Conservation (phyloP, 2,113 vertebrate species). For the Sylvilagus bachmani region DNA sequence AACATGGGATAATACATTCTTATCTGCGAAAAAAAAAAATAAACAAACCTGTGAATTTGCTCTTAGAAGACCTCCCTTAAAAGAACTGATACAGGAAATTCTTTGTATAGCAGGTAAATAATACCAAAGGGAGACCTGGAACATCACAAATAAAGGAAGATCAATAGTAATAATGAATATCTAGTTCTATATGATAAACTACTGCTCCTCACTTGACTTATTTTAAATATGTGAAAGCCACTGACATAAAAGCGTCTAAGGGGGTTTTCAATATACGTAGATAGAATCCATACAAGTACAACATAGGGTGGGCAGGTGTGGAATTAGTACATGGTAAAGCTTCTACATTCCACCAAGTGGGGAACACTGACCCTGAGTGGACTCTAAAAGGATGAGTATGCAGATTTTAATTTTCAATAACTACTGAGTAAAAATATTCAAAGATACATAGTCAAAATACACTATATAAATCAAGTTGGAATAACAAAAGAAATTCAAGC, state of each 20-base stretch:
- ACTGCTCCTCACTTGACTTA: neutral
- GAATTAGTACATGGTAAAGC: neutral
- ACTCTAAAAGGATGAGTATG: neutral
- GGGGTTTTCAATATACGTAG: neutral
- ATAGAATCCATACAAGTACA: neutral
- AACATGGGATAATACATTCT: neutral
- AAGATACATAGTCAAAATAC: neutral
- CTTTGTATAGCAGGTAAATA: neutral
- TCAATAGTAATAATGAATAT: neutral
- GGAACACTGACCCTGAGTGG: neutral
- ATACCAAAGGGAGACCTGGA: neutral
- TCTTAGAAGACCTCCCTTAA: neutral
- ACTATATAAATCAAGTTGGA: neutral
- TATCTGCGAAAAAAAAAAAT: neutral
- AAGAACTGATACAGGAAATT: neutral
- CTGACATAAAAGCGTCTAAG: neutral
- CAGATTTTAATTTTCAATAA: neutral
- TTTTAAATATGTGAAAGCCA: constrained; percentile 18
- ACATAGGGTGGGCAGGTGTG: neutral
- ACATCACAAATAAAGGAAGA: neutral
- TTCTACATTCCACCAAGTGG: neutral
- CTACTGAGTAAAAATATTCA: neutral
- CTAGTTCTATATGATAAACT: neutral
- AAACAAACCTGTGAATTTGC: neutral
- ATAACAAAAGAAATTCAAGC: neutral